Base-by-base conservation (phyloP, 2,113 vertebrate species). In the Sinocyclocheilus maitianheensis region DNA sequence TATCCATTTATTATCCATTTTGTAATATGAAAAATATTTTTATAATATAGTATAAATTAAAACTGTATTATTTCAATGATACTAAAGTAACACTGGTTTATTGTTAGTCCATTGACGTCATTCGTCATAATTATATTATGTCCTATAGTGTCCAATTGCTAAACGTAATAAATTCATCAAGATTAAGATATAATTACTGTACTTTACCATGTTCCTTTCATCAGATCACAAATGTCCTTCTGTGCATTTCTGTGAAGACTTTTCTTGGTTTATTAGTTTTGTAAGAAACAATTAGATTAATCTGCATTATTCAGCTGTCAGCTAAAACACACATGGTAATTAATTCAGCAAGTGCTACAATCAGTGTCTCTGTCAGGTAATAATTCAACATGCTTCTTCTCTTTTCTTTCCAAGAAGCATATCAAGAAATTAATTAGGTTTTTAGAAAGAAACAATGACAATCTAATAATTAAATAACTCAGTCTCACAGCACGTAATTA, bases 401-500 rank as follows among this genome's bases (percentile, higher is more conserved):
- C 83, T 76, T 80, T 82, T 84, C 63, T 86, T 84, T 81, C 77
- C 37, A 87, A 88, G 65, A 11, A 69, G 84, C 89, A 74, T 84
- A 87, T 91, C 90, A 81, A 53, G 77, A 85, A 84, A 87, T 89
- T 89, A 81, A 89, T 89, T 89, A 72, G 81, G 53, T 89, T 85
- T 46, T 11, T n/a, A 60, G 43, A 51, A 43, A 69, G 69, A 89
- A 86, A 92, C 88, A 91, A 81, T 88, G 24, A 80, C 58, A 87
- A 84, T 79, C 53, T 62, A 89, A 90, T 91, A 53, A 90, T 90
- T 85, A 79, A 90, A 89, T 72, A 82, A 86, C 85, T 92, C 89
- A 87, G 86, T 86, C 83, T 37, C 80, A 58, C n/a, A 81, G 74
- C 88, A 90, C 84, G 67, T 93, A 91, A 94, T 91, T 91, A 89